Evolutionary conservation across 1,140 invertebrate species (phyloP), one percentile per base, ranked within the genome.

Genomic region (Elysia chlorotica): DNA sequence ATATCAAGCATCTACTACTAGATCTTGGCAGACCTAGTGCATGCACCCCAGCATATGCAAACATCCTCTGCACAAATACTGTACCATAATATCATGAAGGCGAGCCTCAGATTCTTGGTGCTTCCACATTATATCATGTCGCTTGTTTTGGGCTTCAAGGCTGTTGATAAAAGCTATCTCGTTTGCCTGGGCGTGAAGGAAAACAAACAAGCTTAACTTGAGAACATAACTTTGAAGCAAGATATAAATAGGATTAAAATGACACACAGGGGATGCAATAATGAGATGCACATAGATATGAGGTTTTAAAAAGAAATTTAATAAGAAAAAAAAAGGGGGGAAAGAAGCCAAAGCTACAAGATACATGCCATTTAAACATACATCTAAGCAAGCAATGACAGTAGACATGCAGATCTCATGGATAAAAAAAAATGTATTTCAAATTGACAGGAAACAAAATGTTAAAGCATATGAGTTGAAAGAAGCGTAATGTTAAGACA

Each of bases 141-240:
- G 89, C 81, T 97, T 94, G 86, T 98, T 98, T 88, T 98, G 95
- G 1, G 96, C 96, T 83, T 98, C 95, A 2, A 99, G 88, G 81
- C 95, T 94, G 87, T 98, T 98, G 67, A 99, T 99, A 86, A 99
- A 99, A 35, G 96, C 96, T 74, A 99, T 98, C 89, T 99, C 97
- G 79, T 96, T 95, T 0, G 96, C 89, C 87, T 88, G 74, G 38
- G 76, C 80, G 67, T 37, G 66, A 71, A 56, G n/a, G n/a, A n/a
- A n/a, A n/a, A n/a, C n/a, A n/a, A n/a, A n/a, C n/a, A n/a, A n/a
- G n/a, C n/a, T n/a, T n/a, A n/a, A n/a, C n/a, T n/a, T n/a, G n/a
- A n/a, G n/a, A n/a, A n/a, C n/a, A n/a, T n/a, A n/a, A 62, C 41
- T 53, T 65, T 35, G 41, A 70, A 69, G 57, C 66, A 69, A 69